Percentiles rank a stretch among this genome's conserved stretches.
Evolutionary conservation across 2,888 invertebrate species (phyloP).

Genomic region (Andrena hattorfiana): DNA sequence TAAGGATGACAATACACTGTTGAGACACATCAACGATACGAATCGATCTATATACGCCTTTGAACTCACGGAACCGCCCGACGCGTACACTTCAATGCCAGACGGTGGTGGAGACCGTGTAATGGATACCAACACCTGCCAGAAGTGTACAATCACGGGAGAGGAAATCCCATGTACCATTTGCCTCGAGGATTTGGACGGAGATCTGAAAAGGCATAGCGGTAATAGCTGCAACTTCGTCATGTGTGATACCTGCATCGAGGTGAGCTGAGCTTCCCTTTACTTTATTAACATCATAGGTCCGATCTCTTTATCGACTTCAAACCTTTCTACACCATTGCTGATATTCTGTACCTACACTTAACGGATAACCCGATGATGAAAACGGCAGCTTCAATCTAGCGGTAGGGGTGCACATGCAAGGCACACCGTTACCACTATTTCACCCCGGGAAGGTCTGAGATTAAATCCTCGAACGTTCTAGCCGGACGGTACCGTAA

Average conservation of each 20-base stretch:
- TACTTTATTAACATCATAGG: neutral
- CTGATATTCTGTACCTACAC: neutral
- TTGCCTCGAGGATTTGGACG: conserved; percentile 87
- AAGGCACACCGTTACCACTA: conserved; percentile 87
- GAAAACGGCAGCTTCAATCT: conserved; percentile 89
- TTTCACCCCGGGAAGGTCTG: conserved; percentile 93
- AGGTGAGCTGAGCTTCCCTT: conserved; percentile 84
- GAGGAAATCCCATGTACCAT: conserved; percentile 86
- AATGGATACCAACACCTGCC: conserved; percentile 73
- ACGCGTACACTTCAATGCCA: conserved; percentile 74
- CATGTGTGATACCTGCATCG: conserved; percentile 87
- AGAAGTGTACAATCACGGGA: conserved; percentile 72
- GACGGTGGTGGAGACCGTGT: conserved; percentile 76
- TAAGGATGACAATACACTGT: conserved; percentile 86
- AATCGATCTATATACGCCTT: conserved; percentile 86
- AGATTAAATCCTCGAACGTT: conserved; percentile 89
- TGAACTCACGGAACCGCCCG: conserved; percentile 83
- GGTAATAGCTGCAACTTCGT: conserved; percentile 86
- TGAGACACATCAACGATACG: conserved; percentile 86
- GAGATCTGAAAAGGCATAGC: conserved; percentile 86
- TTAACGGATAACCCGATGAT: conserved; percentile 63
- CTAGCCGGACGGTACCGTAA: conserved; percentile 90
- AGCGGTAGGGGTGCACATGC: conserved; percentile 90
- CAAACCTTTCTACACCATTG: neutral
- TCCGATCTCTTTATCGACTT: neutral